Conservation (phyloP, 2,113 vertebrate species). For the Parotia lawesii region DNA sequence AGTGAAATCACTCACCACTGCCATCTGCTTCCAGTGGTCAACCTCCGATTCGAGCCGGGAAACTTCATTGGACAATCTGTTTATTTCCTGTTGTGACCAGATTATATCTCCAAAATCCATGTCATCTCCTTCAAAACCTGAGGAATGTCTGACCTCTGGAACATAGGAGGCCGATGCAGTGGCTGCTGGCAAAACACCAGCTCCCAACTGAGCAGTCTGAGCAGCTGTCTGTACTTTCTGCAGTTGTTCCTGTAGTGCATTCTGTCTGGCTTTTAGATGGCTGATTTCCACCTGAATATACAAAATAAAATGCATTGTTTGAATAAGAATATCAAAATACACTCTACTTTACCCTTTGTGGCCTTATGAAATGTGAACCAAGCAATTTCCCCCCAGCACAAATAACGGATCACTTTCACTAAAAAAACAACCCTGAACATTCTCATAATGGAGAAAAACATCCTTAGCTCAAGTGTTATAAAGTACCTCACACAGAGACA, state of each 20-base stretch:
- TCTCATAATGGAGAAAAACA: not conserved
- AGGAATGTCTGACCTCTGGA: slow-evolving; percentile 65
- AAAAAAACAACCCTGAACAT: not conserved
- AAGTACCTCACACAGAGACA: not conserved
- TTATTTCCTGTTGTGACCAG: slow-evolving; percentile 97
- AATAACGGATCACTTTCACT: not conserved
- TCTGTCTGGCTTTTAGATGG: slow-evolving; percentile 93
- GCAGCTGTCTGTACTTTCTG: slow-evolving; percentile 81
- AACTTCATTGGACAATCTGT: slow-evolving; percentile 88
- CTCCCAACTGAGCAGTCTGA: slow-evolving; percentile 57
- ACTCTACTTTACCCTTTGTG: not conserved
- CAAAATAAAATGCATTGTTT: not conserved
- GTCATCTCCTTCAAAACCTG: slow-evolving; percentile 86
- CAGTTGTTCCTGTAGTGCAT: slow-evolving; percentile 86
- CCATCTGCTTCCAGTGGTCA: slow-evolving; percentile 87
- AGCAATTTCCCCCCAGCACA: not conserved
- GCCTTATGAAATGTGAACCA: not conserved
- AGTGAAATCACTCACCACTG: slow-evolving; percentile 75
- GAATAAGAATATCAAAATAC: not conserved
- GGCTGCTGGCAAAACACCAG: slow-evolving; percentile 63
- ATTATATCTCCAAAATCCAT: slow-evolving; percentile 93
- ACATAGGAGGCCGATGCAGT: slow-evolving; percentile 66
- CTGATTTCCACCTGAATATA: slow-evolving; percentile 89
- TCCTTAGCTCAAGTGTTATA: not conserved
- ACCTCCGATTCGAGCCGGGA: slow-evolving; percentile 85